Conservation (phyloP, 2,797 vertebrate species). For the Mycteria americana region DNA sequence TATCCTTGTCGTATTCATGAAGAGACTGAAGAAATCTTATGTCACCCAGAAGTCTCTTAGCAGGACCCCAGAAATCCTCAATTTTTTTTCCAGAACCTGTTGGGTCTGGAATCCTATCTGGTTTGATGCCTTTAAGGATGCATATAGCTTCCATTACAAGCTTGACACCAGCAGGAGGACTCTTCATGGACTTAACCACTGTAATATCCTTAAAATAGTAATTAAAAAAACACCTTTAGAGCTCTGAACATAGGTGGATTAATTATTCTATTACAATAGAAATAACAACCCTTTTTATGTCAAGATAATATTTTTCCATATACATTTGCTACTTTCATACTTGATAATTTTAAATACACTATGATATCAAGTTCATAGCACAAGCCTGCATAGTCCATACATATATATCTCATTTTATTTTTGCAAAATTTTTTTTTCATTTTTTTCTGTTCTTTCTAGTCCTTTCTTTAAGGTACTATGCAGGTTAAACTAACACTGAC, state of each 20-base stretch:
- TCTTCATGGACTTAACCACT: constrained; percentile 93
- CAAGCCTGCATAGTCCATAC: neutral
- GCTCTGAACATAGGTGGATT: neutral
- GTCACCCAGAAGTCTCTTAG: constrained; percentile 89
- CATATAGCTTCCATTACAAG: constrained; percentile 94
- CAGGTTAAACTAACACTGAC: neutral
- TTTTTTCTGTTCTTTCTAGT: neutral
- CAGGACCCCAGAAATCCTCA: constrained; percentile 92
- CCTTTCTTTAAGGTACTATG: neutral
- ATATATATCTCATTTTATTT: neutral
- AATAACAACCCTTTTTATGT: neutral
- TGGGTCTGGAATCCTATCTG: constrained; percentile 87
- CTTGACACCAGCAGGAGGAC: constrained; percentile 88
- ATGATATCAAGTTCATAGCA: neutral
- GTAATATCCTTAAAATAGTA: constrained; percentile 84
- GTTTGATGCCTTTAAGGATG: constrained; percentile 91
- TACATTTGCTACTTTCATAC: neutral
- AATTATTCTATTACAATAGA: neutral
- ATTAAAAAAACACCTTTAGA: neutral
- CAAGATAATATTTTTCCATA: neutral
- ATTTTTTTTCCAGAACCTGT: constrained; percentile 86
- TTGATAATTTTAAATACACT: neutral
- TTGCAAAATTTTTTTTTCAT: neutral
- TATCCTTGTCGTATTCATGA: constrained; percentile 91
- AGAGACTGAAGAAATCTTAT: constrained; percentile 90